A percentile compares a stretch with the other conserved stretches of the same genome.
These are phyloP conservation scores for Phalacrocorax carbo DNA, from an alignment of 2,113 vertebrate species.

Conservation along the genomic window DNA sequence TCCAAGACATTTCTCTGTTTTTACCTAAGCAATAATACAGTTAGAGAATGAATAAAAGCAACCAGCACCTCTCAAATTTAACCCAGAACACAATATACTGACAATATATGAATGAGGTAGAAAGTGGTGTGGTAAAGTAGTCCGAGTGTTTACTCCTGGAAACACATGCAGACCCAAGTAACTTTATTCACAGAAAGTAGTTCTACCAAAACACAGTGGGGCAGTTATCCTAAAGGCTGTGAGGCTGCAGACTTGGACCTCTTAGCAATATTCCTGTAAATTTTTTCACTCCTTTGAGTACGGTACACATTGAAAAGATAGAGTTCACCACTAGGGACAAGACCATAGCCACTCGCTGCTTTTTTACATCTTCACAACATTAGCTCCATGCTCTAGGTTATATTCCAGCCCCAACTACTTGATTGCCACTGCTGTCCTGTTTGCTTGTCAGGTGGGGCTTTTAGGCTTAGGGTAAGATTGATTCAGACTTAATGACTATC, in stretches of 20 bases:
- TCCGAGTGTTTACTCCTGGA: neutral
- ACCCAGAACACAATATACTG: neutral
- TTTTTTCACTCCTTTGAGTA: neutral
- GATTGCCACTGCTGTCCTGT: neutral
- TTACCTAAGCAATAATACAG: neutral
- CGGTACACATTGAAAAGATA: neutral
- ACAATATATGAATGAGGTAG: neutral
- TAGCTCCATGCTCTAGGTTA: neutral
- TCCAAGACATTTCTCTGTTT: neutral
- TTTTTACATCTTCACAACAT: neutral
- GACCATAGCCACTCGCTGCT: fast-evolving
- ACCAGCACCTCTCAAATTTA: neutral
- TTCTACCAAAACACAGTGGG: neutral
- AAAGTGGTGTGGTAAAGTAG: neutral
- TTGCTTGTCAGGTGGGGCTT: neutral
- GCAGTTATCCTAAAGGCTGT: neutral
- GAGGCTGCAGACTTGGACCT: neutral
- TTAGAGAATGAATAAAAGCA: neutral
- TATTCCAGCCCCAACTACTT: neutral
- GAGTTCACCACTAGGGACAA: neutral
- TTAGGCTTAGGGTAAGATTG: neutral
- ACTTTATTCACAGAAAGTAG: neutral
- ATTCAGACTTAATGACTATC: neutral
- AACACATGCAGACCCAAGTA: neutral
- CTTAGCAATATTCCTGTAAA: neutral